These are phyloP conservation scores for Schizopygopsis pylzovi DNA, from an alignment of 2,797 vertebrate species.

Conservation along the genomic window DNA sequence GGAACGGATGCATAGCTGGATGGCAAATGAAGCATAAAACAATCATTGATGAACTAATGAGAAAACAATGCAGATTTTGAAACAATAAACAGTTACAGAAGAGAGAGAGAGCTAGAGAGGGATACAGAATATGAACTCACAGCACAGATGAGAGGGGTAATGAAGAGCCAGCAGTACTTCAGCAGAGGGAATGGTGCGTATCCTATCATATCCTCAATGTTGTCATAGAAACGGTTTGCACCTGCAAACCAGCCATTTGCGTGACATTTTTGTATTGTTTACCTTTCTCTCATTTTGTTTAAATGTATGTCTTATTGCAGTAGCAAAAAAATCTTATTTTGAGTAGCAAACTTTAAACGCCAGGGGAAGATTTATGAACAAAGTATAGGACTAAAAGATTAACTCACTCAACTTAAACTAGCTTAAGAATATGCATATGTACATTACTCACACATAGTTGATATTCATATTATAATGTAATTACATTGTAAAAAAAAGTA, in stretches of 20 bases:
- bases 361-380: not conserved
- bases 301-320: not conserved
- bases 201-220: conserved; percentile 84
- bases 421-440: not conserved
- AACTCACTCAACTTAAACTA: not conserved
- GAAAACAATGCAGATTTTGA: not conserved
- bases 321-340: not conserved
- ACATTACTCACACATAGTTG: not conserved
- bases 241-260: conserved; percentile 67
- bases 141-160: conserved; percentile 77
- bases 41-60: not conserved
- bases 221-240: conserved; percentile 81
- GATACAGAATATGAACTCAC: conserved; percentile 66
- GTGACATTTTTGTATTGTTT: conserved; percentile 33
- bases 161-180: conserved; percentile 84
- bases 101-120: not conserved
- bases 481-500: not conserved
- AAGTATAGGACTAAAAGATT: not conserved
- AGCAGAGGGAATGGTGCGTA: conserved; percentile 69
- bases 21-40: not conserved
- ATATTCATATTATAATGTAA: not conserved
- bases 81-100: not conserved
- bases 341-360: not conserved
- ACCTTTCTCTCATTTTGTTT: not conserved
- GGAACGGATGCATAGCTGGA: not conserved